Base-by-base conservation (phyloP, 1,140 invertebrate species). In the Helicoverpa zea region DNA sequence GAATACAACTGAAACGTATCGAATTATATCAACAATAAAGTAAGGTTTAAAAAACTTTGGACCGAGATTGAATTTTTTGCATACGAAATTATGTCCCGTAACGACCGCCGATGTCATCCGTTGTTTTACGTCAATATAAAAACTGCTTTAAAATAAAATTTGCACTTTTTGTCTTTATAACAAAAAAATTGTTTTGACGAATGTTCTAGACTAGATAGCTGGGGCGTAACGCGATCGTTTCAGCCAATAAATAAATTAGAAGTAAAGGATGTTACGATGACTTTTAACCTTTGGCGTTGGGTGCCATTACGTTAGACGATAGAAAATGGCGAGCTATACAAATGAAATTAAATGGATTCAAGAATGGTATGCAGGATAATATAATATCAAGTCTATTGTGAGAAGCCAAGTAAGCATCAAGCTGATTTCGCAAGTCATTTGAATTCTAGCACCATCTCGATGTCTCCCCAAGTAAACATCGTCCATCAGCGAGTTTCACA, bases 101-200 rank as follows among this genome's bases (percentile, higher is more conserved):
- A 86, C 83, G 79, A 64, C 82, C 58, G 81, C 47, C 68, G 79
- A 75, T 81, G 75, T 75, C 78, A 81, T 68, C 63, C 77, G 59
- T 81, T 81, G 56, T 83, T 85, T 81, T 80, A 23, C 66, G 14
- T 30, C 14, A 18, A 13, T 13, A 9, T 49, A 59, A 81, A 63
- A 64, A 49, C 56, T 11, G 16, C 16, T 58, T 58, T 58, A 18
- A 80, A 64, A 80, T 30, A 64, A 64, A 43, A 43, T 43, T 43
- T 43, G 35, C 35, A 9, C 35, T 43, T 43, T 43, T 43, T 43
- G 35, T 43, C 35, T 43, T 43, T 11, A 35, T 16, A 30, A 51
- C 30, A 79, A 68, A 70, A n/a, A 78, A 70, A n/a, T 70, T 79
- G 52, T 79, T 77, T 35, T 77, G 75, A 54, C 16, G 35, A 75